Base-by-base conservation (phyloP, 2,888 invertebrate genomes). In the Cantharis rufa region DNA sequence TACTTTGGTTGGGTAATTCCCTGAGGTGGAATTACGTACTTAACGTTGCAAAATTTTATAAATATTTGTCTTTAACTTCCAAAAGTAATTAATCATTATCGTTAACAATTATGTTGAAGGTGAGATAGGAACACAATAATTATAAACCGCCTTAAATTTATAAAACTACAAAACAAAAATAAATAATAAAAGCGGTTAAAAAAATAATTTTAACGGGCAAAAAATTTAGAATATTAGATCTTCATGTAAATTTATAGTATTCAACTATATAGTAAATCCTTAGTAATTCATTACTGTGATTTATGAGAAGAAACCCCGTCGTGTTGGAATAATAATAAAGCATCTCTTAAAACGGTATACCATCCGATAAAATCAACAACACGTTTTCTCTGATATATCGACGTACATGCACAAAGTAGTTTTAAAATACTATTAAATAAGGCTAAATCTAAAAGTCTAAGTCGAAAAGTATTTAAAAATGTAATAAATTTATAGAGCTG, bases 21-120 rank as follows among this genome's bases (percentile, higher is more conserved):
- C 72, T 15, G 15, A 64, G 76, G 76, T 70, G 4, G 69, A 70
- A 70, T 76, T 72, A 72, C 10, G 64, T 64, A 70, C 66, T 69
- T 76, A 76, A 62, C 62, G 70, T 76, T 63, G 64, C 10, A 18
- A 48, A 70, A 72, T 70, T 76, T 76, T 72, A 76, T 70, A 76
- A 76, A 76, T 76, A 76, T 76, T 73, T 61, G 62, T 66, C 66
- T 73, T 70, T 68, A 76, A 66, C 69, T 76, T 72, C 72, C 70
- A 70, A 32, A 72, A 69, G 76, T 62, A 64, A 76, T 72, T 72
- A 72, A 72, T 75, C 75, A 76, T 63, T 62, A 72, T 72, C 63
- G 71, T 76, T 24, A 68, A 24, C 21, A 68, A 68, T 68, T 68
- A 48, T n/a, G 48, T n/a, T 7, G 7, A 7, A n/a, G n/a, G 48